Evolutionary conservation across 2,888 invertebrate genomes (phyloP).

Genomic region (Drepanosiphum platanoidis): DNA sequence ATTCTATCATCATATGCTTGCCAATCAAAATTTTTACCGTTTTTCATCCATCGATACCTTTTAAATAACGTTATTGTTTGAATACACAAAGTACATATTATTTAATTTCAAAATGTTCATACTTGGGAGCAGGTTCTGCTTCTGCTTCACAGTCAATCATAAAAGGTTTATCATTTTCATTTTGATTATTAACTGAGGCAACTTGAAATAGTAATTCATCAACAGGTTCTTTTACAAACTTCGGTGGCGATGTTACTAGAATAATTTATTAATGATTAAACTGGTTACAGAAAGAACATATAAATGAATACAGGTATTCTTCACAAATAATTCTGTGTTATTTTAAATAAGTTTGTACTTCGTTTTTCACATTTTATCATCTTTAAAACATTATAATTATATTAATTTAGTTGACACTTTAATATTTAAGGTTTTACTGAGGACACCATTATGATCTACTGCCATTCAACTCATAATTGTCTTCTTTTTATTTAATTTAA

Average conservation of each 20-base stretch:
- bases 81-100: no score
- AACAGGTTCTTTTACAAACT: slow-evolving; percentile 87
- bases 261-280: not conserved
- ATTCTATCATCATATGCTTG: slow-evolving; percentile 94
- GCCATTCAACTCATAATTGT: no score
- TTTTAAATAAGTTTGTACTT: no score
- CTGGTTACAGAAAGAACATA: no score
- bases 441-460: no score
- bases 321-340: no score
- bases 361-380: no score
- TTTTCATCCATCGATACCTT: slow-evolving; percentile 93
- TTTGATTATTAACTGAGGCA: slow-evolving; percentile 73
- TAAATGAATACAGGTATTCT: no score
- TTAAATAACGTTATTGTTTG: not conserved
- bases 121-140: slow-evolving; percentile 94
- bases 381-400: no score
- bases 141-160: slow-evolving; percentile 96
- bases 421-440: no score
- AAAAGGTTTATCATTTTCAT: slow-evolving; percentile 92
- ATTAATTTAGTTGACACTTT: no score
- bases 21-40: slow-evolving; percentile 93
- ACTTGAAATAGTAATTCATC: slow-evolving; percentile 93
- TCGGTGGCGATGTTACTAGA: slow-evolving; percentile 76
- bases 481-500: no score
- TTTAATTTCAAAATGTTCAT: slow-evolving; percentile 66